Evolutionary conservation across 2,888 invertebrate species (phyloP).

Genomic region (Muschampia plurimacula): DNA sequence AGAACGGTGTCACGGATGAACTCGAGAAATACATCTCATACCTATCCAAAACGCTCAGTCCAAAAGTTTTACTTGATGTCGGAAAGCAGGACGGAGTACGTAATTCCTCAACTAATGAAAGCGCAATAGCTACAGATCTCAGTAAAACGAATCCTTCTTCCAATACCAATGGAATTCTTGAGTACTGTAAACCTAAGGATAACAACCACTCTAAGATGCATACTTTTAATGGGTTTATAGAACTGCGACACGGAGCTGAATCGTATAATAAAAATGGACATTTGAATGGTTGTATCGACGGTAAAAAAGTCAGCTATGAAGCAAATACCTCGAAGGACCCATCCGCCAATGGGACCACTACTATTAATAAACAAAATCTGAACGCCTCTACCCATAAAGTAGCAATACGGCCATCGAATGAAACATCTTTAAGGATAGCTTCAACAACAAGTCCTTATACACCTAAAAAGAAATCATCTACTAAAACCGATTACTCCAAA

Average conservation of each 20-base stretch:
- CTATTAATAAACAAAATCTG: slow-evolving; percentile 53
- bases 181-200: slow-evolving; percentile 63
- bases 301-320: slow-evolving; percentile 57
- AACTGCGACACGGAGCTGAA: slow-evolving; percentile 65
- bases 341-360: slow-evolving; percentile 69
- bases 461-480: slow-evolving; percentile 58
- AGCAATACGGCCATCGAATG: slow-evolving; percentile 64
- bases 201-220: slow-evolving; percentile 59
- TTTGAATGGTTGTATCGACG: slow-evolving; percentile 65
- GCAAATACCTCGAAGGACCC: slow-evolving; percentile 54
- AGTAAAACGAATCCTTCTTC: slow-evolving; percentile 57
- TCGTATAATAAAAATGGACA: slow-evolving; percentile 59
- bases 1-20: slow-evolving; percentile 78
- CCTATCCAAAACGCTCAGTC: slow-evolving; percentile 78
- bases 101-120: slow-evolving; percentile 48
- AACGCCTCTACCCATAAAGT: slow-evolving; percentile 60
- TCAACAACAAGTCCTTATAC: slow-evolving; percentile 59
- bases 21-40: slow-evolving; percentile 82
- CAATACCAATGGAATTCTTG: slow-evolving; percentile 61
- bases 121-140: slow-evolving; percentile 59
- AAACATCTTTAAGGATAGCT: slow-evolving; percentile 61
- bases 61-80: slow-evolving; percentile 78
- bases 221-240: slow-evolving; percentile 74
- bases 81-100: slow-evolving; percentile 62
- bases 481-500: slow-evolving; percentile 63